These are phyloP conservation scores for Caranx melampygus DNA, from an alignment of 2,113 vertebrate genomes.

Conservation along the genomic window DNA sequence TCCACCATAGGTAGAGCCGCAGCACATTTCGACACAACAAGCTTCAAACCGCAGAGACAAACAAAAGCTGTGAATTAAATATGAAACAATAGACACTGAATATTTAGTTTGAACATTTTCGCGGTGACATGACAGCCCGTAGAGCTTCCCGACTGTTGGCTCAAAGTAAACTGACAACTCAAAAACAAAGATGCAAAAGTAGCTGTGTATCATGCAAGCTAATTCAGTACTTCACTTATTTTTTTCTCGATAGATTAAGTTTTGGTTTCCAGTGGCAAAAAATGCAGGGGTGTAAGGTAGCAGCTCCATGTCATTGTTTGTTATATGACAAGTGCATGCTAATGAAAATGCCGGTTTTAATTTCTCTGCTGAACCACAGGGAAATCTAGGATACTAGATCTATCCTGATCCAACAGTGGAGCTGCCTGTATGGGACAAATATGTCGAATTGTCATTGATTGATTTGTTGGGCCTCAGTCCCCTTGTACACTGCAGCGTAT, in stretches of 20 bases:
- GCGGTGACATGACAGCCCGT: neutral
- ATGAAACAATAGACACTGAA: neutral
- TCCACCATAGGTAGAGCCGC: conserved; percentile 78
- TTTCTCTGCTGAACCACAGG: conserved; percentile 52
- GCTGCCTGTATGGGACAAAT: conserved; percentile 67
- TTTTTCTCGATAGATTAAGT: neutral
- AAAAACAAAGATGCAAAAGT: neutral
- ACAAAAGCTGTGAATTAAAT: neutral
- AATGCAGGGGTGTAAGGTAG: neutral
- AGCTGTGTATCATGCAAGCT: neutral
- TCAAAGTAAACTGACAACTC: neutral
- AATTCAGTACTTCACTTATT: neutral
- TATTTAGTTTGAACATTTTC: neutral
- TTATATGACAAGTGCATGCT: conserved; percentile 1
- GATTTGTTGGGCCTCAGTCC: conserved; percentile 70
- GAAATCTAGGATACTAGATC: conserved; percentile 67
- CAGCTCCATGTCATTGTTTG: conserved; percentile 27
- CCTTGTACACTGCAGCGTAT: conserved; percentile 55
- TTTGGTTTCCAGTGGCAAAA: neutral
- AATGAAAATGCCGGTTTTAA: conserved; percentile 53
- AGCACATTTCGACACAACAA: conserved; percentile 52
- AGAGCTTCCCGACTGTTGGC: neutral
- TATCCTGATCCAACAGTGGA: conserved; percentile 41
- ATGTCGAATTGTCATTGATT: conserved; percentile 81
- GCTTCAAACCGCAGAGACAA: conserved; percentile 13